Base-by-base conservation (phyloP, 2,113 vertebrate species). In the Macquaria australasica region DNA sequence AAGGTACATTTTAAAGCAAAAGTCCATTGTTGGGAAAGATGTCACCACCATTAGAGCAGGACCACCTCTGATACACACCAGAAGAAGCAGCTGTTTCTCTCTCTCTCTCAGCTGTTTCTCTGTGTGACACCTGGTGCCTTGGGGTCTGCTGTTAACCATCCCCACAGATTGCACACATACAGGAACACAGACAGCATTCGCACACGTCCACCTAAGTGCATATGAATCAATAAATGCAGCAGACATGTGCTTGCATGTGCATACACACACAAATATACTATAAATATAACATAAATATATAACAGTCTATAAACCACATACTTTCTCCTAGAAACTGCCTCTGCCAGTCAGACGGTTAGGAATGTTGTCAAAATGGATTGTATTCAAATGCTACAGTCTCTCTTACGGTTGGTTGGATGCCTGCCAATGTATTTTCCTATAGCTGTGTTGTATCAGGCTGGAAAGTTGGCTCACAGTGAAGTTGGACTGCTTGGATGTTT, bases 51-150 rank as follows among this genome's bases (percentile, higher is more conserved):
- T 68, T 67, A 34, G 51, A 72, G 78, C 25, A 0, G 67, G 84
- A 91, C 88, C 87, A 87, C 84, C 88, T 89, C 85, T 82, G 90
- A 90, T 72, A 55, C 80, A 67, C 81, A 82, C 68, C 76, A 86
- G 77, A 62, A 89, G 82, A 84, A 91, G 85, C 91, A 93, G 92
- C 91, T 94, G 91, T 84, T 75, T 70, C 16, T 53, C 43, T 60
- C 81, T 73, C 72, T 83, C 74, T 68, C 87, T 95, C 93, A 94
- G 93, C 93, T 95, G 92, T 92, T 92, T 91, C 81, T 72, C 67
- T 66, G 79, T 67, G 62, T 90, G 91, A 91, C 93, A 94, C 91
- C 91, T 92, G 92, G 92, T 93, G 91, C 93, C 92, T 74, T 28
- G 28, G 62, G 77, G 91, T 94, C 90, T 93, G 82, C 89, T 84